phyloP scores from a whole-genome alignment of 2,888 invertebrate genomes.

The Perizoma flavofasciatum region DNA sequence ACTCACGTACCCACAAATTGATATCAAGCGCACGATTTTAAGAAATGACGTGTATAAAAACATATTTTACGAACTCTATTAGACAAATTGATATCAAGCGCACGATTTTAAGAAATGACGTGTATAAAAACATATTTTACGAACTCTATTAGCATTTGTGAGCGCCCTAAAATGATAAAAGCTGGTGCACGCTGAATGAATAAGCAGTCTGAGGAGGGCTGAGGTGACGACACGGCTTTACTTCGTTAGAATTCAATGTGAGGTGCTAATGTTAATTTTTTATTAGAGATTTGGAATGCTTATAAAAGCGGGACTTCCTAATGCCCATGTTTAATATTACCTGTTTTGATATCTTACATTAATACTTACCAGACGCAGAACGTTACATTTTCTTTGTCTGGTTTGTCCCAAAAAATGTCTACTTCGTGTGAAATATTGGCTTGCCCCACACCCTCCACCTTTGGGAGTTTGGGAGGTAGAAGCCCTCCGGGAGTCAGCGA shows the following conservation, averaged over 20 bases:
- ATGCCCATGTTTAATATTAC: background rate
- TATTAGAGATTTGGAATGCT: background rate
- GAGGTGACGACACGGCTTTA: conserved; percentile 34
- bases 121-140: conserved; percentile 66
- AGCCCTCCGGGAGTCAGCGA: conserved; percentile 29
- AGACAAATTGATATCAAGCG: conserved; percentile 69
- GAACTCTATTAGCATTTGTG: conserved; percentile 57
- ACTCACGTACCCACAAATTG: conserved; percentile 67
- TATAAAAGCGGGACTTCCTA: conserved; percentile 7
- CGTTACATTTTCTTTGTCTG: background rate
- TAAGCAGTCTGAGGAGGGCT: conserved; percentile 42
- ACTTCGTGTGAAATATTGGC: conserved; percentile 36
- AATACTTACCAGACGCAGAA: too few relatives aligned
- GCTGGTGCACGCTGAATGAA: conserved; percentile 50
- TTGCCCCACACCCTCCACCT: conserved; percentile 25
- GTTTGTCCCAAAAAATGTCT: conserved; percentile 15
- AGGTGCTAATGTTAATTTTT: conserved; percentile 26
- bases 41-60: conserved; percentile 68
- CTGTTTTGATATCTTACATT: too few relatives aligned
- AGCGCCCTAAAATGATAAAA: conserved; percentile 60
- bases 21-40: conserved; percentile 70
- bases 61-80: conserved; percentile 59
- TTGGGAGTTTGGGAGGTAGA: conserved; percentile 29
- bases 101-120: conserved; percentile 72
- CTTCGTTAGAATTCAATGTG: conserved; percentile 46